Evolutionary conservation across 2,113 vertebrate genomes (phyloP).

Genomic region (Martes martes): DNA sequence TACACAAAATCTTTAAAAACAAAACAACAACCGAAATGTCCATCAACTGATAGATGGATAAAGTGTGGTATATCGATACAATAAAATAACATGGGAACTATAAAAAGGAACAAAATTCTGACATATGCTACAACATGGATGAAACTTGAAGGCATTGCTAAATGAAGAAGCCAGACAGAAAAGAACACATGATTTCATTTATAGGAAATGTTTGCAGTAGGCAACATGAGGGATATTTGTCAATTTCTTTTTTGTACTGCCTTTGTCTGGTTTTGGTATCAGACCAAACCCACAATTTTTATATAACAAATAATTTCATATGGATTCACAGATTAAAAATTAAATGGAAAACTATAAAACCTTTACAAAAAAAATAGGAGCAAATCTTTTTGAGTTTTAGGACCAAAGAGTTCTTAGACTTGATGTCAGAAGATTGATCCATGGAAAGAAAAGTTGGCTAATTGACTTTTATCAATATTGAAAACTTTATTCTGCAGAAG

Average conservation of each 20-base stretch:
- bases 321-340: neutral
- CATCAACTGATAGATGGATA: neutral
- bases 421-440: neutral
- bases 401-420: neutral
- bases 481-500: neutral
- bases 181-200: neutral
- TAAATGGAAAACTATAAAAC: neutral
- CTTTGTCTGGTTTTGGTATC: no score
- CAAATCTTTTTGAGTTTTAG: neutral
- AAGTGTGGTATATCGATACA: neutral
- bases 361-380: neutral
- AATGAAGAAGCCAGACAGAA: neutral
- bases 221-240: neutral
- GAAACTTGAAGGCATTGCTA: neutral
- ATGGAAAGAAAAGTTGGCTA: neutral
- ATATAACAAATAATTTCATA: neutral
- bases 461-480: neutral
- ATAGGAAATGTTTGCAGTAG: neutral
- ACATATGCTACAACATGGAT: neutral
- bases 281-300: neutral
- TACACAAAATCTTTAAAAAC: no score
- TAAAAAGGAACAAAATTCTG: neutral
- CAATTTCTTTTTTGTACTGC: no score
- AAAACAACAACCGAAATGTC: no score
- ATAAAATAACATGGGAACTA: neutral